A percentile compares a stretch with the other conserved stretches of the same genome.
Conservation (phyloP, 2,797 vertebrate genomes). For the Syngnathus rostellatus region DNA sequence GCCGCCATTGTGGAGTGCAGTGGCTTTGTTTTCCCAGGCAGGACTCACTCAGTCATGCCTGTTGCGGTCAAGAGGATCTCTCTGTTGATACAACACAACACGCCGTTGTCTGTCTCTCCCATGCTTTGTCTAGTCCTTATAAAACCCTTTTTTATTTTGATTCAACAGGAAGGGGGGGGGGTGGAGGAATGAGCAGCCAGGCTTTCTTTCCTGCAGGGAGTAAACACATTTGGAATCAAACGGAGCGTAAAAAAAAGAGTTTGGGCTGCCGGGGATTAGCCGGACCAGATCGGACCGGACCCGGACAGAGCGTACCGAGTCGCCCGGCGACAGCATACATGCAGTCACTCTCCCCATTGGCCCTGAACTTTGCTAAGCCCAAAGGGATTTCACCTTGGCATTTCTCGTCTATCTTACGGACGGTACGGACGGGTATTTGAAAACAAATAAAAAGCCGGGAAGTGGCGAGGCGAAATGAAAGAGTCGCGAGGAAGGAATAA, state of each 20-base stretch:
- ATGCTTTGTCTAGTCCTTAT: neutral
- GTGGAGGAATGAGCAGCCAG: neutral
- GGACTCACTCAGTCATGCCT: slow-evolving; percentile 3
- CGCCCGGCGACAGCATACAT: neutral
- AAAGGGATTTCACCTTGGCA: slow-evolving; percentile 1
- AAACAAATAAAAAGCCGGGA: slow-evolving; percentile 7
- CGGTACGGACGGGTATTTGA: slow-evolving; percentile 2
- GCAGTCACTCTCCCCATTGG: neutral
- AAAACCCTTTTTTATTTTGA: slow-evolving; percentile 4
- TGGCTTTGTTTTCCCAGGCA: neutral
- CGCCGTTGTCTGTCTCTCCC: neutral
- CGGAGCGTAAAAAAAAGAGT: slow-evolving; percentile 5
- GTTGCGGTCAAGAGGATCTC: slow-evolving; percentile 8
- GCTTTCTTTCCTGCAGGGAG: neutral
- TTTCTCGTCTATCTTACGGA: neutral
- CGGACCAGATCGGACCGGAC: neutral
- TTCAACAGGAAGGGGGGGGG: neutral
- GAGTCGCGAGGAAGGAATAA: slow-evolving; percentile 7
- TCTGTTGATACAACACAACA: slow-evolving; percentile 2
- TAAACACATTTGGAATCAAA: slow-evolving; percentile 7
- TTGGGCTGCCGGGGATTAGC: slow-evolving; percentile 4
- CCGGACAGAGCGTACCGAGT: neutral
- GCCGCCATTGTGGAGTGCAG: neutral
- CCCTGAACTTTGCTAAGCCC: slow-evolving; percentile 1
- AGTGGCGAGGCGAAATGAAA: slow-evolving; percentile 4